phyloP scores from a whole-genome alignment of 2,797 vertebrate genomes.

The Momotus momota region DNA sequence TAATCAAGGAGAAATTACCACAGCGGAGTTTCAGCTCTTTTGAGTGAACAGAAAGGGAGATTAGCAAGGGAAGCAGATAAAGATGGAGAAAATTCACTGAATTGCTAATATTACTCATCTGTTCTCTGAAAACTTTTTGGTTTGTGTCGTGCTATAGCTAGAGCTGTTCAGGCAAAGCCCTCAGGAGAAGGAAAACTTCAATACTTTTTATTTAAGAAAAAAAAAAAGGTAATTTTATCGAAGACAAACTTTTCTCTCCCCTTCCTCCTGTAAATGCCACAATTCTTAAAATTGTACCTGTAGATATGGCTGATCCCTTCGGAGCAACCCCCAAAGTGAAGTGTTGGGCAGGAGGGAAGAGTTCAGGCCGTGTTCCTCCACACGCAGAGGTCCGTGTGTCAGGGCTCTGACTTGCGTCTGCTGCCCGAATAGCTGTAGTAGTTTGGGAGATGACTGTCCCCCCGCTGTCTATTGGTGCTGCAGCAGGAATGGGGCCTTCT shows the following conservation, averaged over 20 bases:
- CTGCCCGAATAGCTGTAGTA: not conserved
- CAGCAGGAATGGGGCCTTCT: not conserved
- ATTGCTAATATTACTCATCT: not conserved
- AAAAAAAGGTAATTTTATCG: not conserved
- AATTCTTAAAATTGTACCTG: not conserved
- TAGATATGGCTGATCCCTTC: not conserved
- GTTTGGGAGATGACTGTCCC: not conserved
- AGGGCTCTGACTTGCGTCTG: not conserved
- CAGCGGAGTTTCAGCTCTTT: not conserved
- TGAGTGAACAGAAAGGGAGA: not conserved
- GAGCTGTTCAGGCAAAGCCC: not conserved
- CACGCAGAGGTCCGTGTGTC: not conserved
- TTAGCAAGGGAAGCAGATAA: not conserved
- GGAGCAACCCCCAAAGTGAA: not conserved
- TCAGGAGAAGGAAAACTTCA: not conserved
- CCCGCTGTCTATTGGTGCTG: not conserved
- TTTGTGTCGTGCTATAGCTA: not conserved
- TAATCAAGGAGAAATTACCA: not conserved
- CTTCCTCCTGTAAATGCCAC: not conserved
- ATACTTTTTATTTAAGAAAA: not conserved
- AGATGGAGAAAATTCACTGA: not conserved
- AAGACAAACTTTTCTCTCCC: not conserved
- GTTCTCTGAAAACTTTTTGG: not conserved
- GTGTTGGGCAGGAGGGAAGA: not conserved
- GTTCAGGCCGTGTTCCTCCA: not conserved